These are phyloP conservation scores for Drosophila littoralis DNA, from an alignment of 1,140 invertebrate species.

Conservation along the genomic window DNA sequence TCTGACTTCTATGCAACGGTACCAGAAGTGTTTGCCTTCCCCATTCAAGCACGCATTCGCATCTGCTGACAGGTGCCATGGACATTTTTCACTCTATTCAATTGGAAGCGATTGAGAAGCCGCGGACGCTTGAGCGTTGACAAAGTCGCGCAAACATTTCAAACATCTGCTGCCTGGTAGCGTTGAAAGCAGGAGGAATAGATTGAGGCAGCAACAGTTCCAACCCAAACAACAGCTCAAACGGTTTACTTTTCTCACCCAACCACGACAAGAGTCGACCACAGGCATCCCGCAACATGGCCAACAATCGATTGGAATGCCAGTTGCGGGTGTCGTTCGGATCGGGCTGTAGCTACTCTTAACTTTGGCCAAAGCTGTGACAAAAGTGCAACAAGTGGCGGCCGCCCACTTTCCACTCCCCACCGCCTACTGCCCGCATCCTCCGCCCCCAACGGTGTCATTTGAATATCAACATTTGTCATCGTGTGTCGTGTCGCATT, in stretches of 20 bases:
- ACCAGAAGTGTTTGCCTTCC: slow-evolving; percentile 35
- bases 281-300: slow-evolving; percentile 60
- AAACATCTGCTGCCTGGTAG: slow-evolving; percentile 65
- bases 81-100: slow-evolving; percentile 67
- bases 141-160: slow-evolving; percentile 73
- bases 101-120: slow-evolving; percentile 33
- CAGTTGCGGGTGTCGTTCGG: slow-evolving; percentile 60
- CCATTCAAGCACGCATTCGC: slow-evolving; percentile 38
- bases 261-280: slow-evolving; percentile 34
- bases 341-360: slow-evolving; percentile 5
- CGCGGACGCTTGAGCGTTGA: slow-evolving; percentile 39
- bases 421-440: slow-evolving; percentile 20
- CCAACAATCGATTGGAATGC: slow-evolving; percentile 76
- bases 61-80: slow-evolving; percentile 64
- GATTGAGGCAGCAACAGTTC: slow-evolving; percentile 31
- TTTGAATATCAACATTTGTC: slow-evolving; percentile 82
- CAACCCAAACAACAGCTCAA: slow-evolving; percentile 15
- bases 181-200: slow-evolving; percentile 48
- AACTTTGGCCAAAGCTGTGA: slow-evolving; percentile 38
- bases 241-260: slow-evolving; percentile 75
- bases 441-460: slow-evolving; percentile 66
- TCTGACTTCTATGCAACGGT: slow-evolving; percentile 46
- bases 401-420: slow-evolving; percentile 19
- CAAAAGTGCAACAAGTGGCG: slow-evolving; percentile 55
- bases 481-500: slow-evolving; percentile 78